Base-by-base conservation (phyloP, 2,888 invertebrate species). In the Clepsis dumicolana region DNA sequence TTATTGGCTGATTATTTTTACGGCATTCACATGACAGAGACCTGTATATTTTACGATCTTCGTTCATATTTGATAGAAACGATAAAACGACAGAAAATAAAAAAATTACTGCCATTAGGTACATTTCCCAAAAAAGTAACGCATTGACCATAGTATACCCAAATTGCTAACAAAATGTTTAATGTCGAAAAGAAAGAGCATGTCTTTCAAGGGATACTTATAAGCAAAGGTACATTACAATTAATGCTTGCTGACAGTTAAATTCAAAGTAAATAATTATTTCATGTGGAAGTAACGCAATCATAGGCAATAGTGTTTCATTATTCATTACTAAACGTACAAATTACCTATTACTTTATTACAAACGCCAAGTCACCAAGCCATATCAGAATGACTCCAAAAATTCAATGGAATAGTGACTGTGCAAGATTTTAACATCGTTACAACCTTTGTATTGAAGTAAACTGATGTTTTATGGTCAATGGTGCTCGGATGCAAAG, bases 341-440 rank as follows among this genome's bases (percentile, higher is more conserved):
- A 44, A 44, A n/a, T n/a, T n/a, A n/a, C n/a, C n/a, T n/a, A n/a
- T n/a, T n/a, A n/a, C n/a, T n/a, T 44, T 44, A 44, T 44, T 5
- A 44, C 14, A 48, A 21, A 48, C 12, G 48, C 18, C 10, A 4
- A 48, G 21, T 48, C 48, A 48, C 10, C 48, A 21, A 44, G 21
- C 41, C 60, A 54, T 54, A 65, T 53, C 16, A 12, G 53, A 41
- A 65, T 60, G n/a, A 60, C 48, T 25, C 12, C 21, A 21, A 25
- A 24, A 60, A 29, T 53, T 24, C 50, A 65, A 29, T 65, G 24
- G 60, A 41, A 25, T 16, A 29, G 41, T 60, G 60, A 65, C 53
- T 53, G 14, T 2, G 53, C 52, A 60, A 16, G 24, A 29, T 52
- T 41, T 53, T n/a, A 52, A 21, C 50, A 16, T n/a, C 52, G 52